These are phyloP conservation scores for Acrobasis suavella DNA, from an alignment of 2,888 invertebrate species.

Conservation along the genomic window DNA sequence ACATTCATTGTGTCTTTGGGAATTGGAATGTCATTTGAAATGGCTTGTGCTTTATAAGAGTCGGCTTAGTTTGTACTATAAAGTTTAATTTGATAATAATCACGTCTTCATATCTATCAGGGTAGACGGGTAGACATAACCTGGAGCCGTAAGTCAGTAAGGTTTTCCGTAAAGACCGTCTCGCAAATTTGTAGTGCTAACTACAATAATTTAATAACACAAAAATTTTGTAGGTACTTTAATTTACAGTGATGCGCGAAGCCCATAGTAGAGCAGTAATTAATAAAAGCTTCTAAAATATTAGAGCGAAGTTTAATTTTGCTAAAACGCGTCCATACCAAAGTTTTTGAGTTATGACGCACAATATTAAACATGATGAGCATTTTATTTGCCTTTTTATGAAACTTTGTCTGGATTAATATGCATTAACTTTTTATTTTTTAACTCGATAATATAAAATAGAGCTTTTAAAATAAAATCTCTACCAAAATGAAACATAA, in stretches of 20 bases:
- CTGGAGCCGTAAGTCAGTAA: no score
- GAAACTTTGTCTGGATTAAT: not conserved
- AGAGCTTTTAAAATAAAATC: no score
- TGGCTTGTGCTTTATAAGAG: not conserved
- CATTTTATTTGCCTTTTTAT: constrained; percentile 5
- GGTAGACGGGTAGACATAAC: no score
- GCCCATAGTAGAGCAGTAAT: constrained; percentile 6
- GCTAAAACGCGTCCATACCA: constrained; percentile 12
- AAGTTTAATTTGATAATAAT: no score
- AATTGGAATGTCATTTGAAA: constrained; percentile 5
- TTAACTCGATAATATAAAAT: no score
- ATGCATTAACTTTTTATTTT: no score
- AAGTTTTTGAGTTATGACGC: constrained; percentile 24
- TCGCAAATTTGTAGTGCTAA: not conserved
- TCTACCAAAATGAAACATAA: no score
- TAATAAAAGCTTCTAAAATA: constrained; percentile 22
- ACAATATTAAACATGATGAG: constrained; percentile 10
- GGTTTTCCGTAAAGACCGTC: not conserved
- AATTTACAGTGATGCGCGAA: constrained; percentile 20
- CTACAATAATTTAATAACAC: not conserved
- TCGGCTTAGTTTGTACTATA: not conserved
- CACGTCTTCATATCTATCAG: no score
- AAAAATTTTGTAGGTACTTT: constrained; percentile 5
- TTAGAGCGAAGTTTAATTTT: constrained; percentile 15
- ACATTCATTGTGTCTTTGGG: constrained; percentile 17